A percentile compares a stretch with the other conserved stretches of the same genome.
Evolutionary conservation across 2,113 vertebrate species (phyloP).

Genomic region (Cichladusa arquata): DNA sequence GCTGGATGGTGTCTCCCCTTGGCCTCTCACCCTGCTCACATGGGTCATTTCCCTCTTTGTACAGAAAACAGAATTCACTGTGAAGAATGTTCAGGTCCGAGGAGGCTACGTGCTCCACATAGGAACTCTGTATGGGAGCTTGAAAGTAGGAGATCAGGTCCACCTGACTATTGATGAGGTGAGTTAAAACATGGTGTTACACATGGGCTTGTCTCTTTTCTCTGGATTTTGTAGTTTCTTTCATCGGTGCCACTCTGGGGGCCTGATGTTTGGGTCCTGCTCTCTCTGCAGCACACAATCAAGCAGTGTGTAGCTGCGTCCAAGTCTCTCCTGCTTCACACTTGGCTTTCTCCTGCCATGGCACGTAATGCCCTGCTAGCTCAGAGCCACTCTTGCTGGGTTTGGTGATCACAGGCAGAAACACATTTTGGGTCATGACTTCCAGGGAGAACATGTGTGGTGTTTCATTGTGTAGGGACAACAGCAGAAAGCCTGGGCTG

Average conservation of each 20-base stretch:
- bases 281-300: fast-evolving
- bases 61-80: conserved; percentile 93
- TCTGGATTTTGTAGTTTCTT: neutral
- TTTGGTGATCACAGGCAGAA: neutral
- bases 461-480: fast-evolving
- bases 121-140: conserved; percentile 86
- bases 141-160: conserved; percentile 89
- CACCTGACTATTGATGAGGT: conserved; percentile 91
- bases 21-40: neutral
- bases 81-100: conserved; percentile 93
- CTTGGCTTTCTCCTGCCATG: fast-evolving
- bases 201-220: neutral
- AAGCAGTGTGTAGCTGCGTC: neutral
- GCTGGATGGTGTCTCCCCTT: neutral
- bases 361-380: neutral
- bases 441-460: neutral
- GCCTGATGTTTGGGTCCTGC: neutral
- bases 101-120: conserved; percentile 92
- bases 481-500: neutral
- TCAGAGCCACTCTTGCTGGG: fast-evolving
- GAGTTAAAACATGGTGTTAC: neutral
- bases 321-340: neutral
- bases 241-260: fast-evolving
- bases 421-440: neutral
- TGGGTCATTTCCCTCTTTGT: neutral